Evolutionary conservation across 2,888 invertebrate genomes (phyloP).

Genomic region (Heteromurus nitidus): DNA sequence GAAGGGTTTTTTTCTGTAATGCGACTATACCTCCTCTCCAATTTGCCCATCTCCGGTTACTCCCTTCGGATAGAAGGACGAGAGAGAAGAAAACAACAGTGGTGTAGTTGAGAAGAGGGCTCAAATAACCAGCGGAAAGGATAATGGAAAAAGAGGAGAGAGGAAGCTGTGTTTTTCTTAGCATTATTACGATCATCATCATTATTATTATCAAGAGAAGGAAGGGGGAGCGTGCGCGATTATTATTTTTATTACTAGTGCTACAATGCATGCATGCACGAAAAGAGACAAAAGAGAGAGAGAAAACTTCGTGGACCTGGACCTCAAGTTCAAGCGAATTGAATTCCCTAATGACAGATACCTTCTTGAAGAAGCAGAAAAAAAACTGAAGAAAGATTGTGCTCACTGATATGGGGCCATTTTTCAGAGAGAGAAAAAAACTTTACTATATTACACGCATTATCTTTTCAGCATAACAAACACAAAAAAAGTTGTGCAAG

Average conservation of each 20-base stretch:
- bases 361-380: not conserved
- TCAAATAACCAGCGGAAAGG: not conserved
- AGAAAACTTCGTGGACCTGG: not conserved
- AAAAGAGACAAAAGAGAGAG: not conserved
- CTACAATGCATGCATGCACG: not conserved
- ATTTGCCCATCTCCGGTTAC: slow-evolving; percentile 9
- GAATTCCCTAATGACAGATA: slow-evolving; percentile 5
- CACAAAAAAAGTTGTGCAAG: no score
- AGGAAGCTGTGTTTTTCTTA: not conserved
- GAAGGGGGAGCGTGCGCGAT: slow-evolving; percentile 11
- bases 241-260: slow-evolving; percentile 10
- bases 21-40: not conserved
- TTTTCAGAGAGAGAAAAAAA: no score
- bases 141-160: not conserved
- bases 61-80: not conserved
- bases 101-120: no score
- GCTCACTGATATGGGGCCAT: no score
- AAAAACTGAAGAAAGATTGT: not conserved
- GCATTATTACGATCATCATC: not conserved
- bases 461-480: no score
- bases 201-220: slow-evolving; percentile 5
- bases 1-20: not conserved
- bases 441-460: no score
- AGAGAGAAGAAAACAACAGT: not conserved
- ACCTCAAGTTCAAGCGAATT: not conserved